Evolutionary conservation across 2,113 vertebrate genomes (phyloP).

Genomic region (Trogon surrucura): DNA sequence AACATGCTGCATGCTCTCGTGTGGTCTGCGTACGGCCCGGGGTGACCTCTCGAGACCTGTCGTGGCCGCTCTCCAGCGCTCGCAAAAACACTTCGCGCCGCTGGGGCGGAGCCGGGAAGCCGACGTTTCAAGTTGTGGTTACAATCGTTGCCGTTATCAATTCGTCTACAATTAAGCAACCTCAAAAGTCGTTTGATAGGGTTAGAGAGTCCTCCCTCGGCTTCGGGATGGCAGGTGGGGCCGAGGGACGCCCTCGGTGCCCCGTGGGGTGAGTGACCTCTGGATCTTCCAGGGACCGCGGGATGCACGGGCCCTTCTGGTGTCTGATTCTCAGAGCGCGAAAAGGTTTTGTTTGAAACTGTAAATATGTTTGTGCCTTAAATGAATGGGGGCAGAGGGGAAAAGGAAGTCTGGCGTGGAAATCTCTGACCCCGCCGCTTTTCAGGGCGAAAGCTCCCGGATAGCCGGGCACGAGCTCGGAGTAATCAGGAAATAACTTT

Average conservation of each 20-base stretch:
- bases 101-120: constrained; percentile 20
- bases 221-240: neutral
- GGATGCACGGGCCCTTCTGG: neutral
- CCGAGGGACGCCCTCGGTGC: neutral
- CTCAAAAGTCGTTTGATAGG: neutral
- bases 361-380: constrained; percentile 81
- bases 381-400: constrained; percentile 36
- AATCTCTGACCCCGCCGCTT: constrained; percentile 41
- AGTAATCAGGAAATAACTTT: constrained; percentile 5
- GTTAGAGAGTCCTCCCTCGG: neutral
- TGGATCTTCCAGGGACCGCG: constrained; percentile 5
- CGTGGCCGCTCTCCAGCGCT: constrained; percentile 28
- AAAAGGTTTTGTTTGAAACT: constrained; percentile 54
- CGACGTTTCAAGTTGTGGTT: neutral
- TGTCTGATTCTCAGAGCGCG: constrained; percentile 1
- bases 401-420: neutral
- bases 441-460: neutral
- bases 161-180: constrained; percentile 48
- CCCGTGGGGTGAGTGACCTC: neutral
- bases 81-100: neutral
- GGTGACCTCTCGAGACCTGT: constrained; percentile 26
- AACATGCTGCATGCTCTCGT: constrained; percentile 69
- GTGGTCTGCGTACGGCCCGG: constrained; percentile 65
- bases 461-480: neutral
- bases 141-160: constrained; percentile 63